Evolutionary conservation across 2,888 invertebrate genomes (phyloP).

Genomic region (Busseola fusca): DNA sequence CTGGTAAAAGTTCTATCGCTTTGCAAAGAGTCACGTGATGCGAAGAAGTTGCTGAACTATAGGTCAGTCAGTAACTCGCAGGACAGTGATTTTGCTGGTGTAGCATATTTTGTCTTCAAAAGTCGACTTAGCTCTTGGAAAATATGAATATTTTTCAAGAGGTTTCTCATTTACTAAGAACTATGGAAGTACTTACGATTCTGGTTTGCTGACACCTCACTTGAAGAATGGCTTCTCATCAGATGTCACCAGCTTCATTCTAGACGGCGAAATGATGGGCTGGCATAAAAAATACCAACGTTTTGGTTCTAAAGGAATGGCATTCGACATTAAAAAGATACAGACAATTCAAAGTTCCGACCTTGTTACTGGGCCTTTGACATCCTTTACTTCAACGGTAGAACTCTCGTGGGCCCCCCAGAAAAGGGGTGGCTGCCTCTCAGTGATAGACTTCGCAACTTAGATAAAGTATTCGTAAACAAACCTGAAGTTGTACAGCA

Average conservation of each 20-base stretch:
- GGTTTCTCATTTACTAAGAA: conserved; percentile 91
- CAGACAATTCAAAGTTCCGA: conserved; percentile 90
- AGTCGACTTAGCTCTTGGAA: conserved; percentile 87
- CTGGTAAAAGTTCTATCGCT: conserved; percentile 94
- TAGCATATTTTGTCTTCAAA: conserved; percentile 92
- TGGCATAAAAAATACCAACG: conserved; percentile 91
- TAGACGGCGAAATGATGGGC: conserved; percentile 99
- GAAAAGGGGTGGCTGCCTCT: conserved; percentile 89
- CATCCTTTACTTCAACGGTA: conserved; percentile 93
- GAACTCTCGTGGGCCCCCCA: conserved; percentile 90
- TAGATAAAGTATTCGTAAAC: conserved; percentile 90
- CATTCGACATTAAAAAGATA: conserved; percentile 96
- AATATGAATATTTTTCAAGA: conserved; percentile 95
- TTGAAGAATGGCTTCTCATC: conserved; percentile 90
- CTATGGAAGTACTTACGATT: conserved; percentile 89
- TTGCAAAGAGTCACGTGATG: conserved; percentile 89
- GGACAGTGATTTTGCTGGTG: conserved; percentile 94
- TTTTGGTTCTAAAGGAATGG: conserved; percentile 93
- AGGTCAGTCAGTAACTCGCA: conserved; percentile 85
- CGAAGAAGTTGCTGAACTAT: conserved; percentile 77
- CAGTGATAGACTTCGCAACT: conserved; percentile 90
- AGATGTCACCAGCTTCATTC: conserved; percentile 92
- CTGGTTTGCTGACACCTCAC: conserved; percentile 92
- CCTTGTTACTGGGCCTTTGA: conserved; percentile 97
- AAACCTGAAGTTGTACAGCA: conserved; percentile 91